phyloP scores from a whole-genome alignment of 2,888 invertebrate genomes.

The Polyommatus icarus region DNA sequence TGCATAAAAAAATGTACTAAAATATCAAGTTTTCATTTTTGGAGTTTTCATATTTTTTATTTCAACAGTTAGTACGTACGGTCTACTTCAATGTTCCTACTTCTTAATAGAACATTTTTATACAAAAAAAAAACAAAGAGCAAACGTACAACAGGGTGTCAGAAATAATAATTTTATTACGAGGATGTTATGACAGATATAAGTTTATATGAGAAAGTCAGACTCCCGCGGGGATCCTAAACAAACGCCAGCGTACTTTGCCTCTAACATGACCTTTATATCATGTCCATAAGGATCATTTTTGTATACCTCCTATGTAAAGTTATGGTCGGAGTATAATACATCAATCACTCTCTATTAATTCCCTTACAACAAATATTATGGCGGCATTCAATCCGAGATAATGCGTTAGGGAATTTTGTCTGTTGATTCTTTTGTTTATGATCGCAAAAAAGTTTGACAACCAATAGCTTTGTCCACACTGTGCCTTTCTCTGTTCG shows the following conservation, averaged over 20 bases:
- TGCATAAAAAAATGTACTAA: too few species aligned
- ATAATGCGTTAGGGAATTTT: neutral
- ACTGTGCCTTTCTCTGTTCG: too few species aligned
- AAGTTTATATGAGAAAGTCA: constrained; percentile 9
- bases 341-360: constrained; percentile 13
- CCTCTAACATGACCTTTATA: neutral
- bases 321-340: neutral
- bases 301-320: neutral
- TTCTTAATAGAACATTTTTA: too few species aligned
- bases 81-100: too few species aligned
- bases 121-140: neutral
- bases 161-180: constrained; percentile 7
- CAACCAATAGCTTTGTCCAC: neutral
- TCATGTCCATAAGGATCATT: neutral
- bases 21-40: too few species aligned
- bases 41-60: too few species aligned
- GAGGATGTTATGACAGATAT: neutral
- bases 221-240: neutral
- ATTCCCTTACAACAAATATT: constrained; percentile 7
- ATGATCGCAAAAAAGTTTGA: neutral
- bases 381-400: constrained; percentile 9
- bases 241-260: neutral
- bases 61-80: too few species aligned
- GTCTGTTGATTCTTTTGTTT: neutral
- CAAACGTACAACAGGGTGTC: neutral